Evolutionary conservation across 2,113 vertebrate species (phyloP), one percentile per base, ranked within the genome.

Genomic region (Acrocephalus arundinaceus): DNA sequence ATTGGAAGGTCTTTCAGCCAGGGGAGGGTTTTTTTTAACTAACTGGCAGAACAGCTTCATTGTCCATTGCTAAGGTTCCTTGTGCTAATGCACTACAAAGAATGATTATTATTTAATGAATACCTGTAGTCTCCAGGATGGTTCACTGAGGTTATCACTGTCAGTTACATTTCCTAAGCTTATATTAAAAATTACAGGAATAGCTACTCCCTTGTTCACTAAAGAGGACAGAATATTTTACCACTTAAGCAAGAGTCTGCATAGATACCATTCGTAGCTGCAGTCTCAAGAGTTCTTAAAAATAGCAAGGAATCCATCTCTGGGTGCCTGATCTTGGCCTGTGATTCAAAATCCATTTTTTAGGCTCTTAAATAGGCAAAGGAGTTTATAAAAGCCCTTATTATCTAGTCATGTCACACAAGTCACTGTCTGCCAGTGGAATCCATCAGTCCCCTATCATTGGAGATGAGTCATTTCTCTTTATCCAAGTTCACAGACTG

Each of bases 51-150:
- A 58, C 2, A 7, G 54, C 54, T 87, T 72, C 54, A 79, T 39
- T 91, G 71, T 45, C 95, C 71, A 83, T 37, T 45, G 46, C 43
- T 51, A 54, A 76, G 25, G 71, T 30, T 85, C 78, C 62, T 88
- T 10, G 16, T 83, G 78, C 71, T 78, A 94, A 89, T 63, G 65
- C 70, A 59, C 70, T 92, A 85, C 90, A 90, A 92, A 96, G 67
- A 86, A 41, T 30, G 10, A 68, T 83, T 95, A 90, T 90, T 90
- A 94, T 93, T 95, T 93, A 92, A 95, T 89, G 86, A 92, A 85
- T 52, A 81, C 39, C 65, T 74, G 54, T 67, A 13, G 0, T 87
- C 80, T 84, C 89, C 45, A 71, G 73, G 73, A 88, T 59, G 52
- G 61, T 81, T 93, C 93, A 71, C 65, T 59, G 55, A 86, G 73